phyloP scores from a whole-genome alignment of 2,797 vertebrate genomes.

The Sebastes jordani region DNA sequence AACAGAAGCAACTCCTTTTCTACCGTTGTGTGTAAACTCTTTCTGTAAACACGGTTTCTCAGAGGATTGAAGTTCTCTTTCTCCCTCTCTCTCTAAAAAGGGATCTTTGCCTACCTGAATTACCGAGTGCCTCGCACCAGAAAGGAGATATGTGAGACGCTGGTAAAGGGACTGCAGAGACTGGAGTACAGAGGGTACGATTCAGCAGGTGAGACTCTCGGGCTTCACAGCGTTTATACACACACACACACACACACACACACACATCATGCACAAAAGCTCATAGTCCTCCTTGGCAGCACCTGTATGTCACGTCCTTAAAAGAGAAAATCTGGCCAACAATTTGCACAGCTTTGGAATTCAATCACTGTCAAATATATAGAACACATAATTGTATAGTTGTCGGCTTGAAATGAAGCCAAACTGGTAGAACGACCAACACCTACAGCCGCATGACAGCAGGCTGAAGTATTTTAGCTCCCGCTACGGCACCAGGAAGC shows the following conservation, averaged over 20 bases:
- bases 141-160: conserved; percentile 92
- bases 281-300: conserved; percentile 18
- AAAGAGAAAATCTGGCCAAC: not conserved
- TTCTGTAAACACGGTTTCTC: not conserved
- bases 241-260: not conserved
- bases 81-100: conserved; percentile 71
- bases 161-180: conserved; percentile 93
- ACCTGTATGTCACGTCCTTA: conserved; percentile 11
- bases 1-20: not conserved
- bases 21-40: not conserved
- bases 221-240: conserved; percentile 28
- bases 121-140: conserved; percentile 92
- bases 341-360: not conserved
- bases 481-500: not conserved
- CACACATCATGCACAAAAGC: conserved; percentile 16
- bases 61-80: conserved; percentile 6
- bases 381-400: too few species aligned
- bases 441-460: accelerated
- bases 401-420: not conserved
- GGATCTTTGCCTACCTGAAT: conserved; percentile 98
- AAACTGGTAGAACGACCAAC: conserved; percentile 1
- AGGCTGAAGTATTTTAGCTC: not conserved
- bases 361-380: not conserved
- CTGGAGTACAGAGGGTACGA: conserved; percentile 98
- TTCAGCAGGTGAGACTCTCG: conserved; percentile 89